Evolutionary conservation across 2,888 invertebrate species (phyloP).

Genomic region (Standfussiana lucernea): DNA sequence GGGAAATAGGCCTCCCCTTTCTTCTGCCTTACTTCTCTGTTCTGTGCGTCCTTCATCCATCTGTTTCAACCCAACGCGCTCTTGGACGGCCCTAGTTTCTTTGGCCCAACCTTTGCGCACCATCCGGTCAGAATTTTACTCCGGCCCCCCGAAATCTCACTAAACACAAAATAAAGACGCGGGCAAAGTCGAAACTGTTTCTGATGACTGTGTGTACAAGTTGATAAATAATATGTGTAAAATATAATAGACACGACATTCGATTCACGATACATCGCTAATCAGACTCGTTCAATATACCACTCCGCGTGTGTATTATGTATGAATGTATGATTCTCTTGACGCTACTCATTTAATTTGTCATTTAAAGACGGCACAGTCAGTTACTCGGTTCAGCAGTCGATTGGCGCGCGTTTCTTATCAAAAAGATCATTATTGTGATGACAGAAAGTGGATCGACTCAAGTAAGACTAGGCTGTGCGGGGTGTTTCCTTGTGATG

Average conservation of each 20-base stretch:
- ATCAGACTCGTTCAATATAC: slow-evolving; percentile 36
- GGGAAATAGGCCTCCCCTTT: neutral
- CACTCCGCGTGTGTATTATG: neutral
- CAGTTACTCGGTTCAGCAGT: slow-evolving; percentile 34
- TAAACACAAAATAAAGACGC: neutral
- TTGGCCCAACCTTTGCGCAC: neutral
- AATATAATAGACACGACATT: slow-evolving; percentile 32
- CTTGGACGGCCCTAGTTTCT: neutral
- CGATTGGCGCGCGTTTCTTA: slow-evolving; percentile 37
- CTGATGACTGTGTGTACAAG: neutral
- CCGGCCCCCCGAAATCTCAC: neutral
- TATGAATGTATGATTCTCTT: slow-evolving; percentile 29
- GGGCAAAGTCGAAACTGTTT: neutral
- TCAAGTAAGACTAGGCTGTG: slow-evolving; percentile 19
- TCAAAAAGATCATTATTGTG: slow-evolving; percentile 29
- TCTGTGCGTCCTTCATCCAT: neutral
- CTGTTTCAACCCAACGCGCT: neutral
- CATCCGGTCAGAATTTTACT: neutral
- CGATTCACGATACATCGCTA: slow-evolving; percentile 36
- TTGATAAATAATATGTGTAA: slow-evolving; percentile 16
- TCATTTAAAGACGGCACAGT: slow-evolving; percentile 33
- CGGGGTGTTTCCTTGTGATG: slow-evolving; percentile 20
- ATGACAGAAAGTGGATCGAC: slow-evolving; percentile 39
- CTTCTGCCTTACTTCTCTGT: neutral
- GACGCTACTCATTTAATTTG: slow-evolving; percentile 53